Evolutionary conservation across 2,797 vertebrate species (phyloP).

Genomic region (Sebastes diploproa): DNA sequence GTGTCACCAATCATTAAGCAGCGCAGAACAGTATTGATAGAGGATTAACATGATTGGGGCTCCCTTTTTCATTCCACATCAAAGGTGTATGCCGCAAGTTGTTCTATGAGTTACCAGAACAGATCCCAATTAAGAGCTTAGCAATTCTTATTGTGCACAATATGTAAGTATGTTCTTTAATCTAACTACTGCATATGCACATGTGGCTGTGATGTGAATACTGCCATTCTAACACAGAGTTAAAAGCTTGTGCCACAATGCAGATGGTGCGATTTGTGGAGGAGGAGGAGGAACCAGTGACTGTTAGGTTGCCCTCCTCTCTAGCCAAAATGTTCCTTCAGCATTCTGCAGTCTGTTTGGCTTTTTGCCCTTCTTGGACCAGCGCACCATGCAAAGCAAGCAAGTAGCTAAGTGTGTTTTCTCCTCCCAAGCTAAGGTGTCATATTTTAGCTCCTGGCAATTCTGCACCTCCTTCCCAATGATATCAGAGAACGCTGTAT

Average conservation of each 20-base stretch:
- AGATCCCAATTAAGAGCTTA: background rate
- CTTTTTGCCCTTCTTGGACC: constrained; percentile 16
- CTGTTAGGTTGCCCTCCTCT: background rate
- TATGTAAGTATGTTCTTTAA: background rate
- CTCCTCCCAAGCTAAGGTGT: constrained; percentile 11
- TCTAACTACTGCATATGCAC: too few relatives aligned
- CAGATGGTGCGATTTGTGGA: background rate
- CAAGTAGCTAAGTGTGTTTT: background rate
- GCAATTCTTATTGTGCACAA: background rate
- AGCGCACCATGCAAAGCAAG: constrained; percentile 24
- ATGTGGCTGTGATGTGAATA: background rate
- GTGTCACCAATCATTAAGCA: constrained; percentile 63
- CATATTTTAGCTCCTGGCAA: constrained; percentile 36
- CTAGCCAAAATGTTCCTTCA: background rate
- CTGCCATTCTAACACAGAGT: background rate
- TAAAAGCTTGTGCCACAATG: background rate
- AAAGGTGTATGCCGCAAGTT: background rate
- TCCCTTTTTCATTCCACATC: constrained; percentile 3
- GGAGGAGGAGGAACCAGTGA: background rate
- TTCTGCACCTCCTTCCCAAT: constrained; percentile 15
- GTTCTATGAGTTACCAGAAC: background rate
- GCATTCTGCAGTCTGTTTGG: constrained; percentile 5
- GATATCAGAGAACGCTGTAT: background rate
- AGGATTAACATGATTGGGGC: constrained; percentile 37
- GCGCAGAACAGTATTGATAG: constrained; percentile 23